A percentile compares a stretch with the other conserved stretches of the same genome.
phyloP scores from a whole-genome alignment of 2,888 invertebrate genomes.

The Meteorus colon region DNA sequence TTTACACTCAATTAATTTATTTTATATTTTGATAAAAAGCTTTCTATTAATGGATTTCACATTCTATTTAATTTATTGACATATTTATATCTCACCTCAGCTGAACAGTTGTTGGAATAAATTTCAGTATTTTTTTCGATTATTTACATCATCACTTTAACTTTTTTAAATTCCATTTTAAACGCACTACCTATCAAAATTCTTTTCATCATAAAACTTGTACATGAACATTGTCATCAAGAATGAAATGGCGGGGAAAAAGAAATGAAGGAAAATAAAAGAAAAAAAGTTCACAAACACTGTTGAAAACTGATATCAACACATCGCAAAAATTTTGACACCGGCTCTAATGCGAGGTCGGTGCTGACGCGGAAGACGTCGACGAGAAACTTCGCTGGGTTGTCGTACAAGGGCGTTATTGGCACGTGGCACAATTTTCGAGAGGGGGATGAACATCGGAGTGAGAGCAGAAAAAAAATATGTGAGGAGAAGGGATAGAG shows the following conservation, averaged over 20 bases:
- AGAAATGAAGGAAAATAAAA: slow-evolving; percentile 28
- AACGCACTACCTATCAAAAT: not conserved
- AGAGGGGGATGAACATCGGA: slow-evolving; percentile 35
- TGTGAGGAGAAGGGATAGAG: slow-evolving; percentile 30
- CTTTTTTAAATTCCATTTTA: not conserved
- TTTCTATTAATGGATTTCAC: not conserved
- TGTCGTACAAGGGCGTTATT: slow-evolving; percentile 61
- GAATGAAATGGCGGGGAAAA: not conserved
- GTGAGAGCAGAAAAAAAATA: slow-evolving; percentile 11
- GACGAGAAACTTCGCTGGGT: slow-evolving; percentile 39
- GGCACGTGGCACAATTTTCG: slow-evolving; percentile 64
- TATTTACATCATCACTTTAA: not conserved
- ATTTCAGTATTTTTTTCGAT: not conserved
- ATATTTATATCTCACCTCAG: not conserved
- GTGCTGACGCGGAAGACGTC: slow-evolving; percentile 44
- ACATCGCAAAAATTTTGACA: slow-evolving; percentile 35
- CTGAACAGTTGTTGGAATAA: not conserved
- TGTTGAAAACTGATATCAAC: slow-evolving; percentile 32
- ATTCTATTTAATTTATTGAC: not conserved
- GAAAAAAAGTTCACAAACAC: slow-evolving; percentile 27
- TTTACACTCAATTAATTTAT: not conserved
- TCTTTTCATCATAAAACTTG: not conserved
- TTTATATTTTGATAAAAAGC: not conserved
- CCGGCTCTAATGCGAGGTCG: slow-evolving; percentile 9
- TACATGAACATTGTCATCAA: not conserved